Evolutionary conservation across 2,113 vertebrate species (phyloP).

Genomic region (crab-eating macaque (Macaca fascicularis)): DNA sequence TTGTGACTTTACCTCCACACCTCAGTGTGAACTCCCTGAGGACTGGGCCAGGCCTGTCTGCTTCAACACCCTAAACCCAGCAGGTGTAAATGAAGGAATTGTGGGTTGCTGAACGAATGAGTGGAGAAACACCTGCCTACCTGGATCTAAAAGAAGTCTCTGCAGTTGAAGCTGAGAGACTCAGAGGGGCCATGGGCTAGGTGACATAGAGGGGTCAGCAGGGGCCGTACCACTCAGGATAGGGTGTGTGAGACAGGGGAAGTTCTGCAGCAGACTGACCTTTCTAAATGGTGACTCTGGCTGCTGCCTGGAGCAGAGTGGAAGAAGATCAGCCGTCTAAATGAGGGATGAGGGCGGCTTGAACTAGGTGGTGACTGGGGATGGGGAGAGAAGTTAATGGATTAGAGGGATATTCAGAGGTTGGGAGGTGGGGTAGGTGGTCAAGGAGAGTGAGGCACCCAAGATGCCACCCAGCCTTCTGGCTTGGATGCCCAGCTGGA

Average conservation of each 20-base stretch:
- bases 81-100: background rate
- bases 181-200: background rate
- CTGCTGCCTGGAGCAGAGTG: background rate
- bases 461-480: background rate
- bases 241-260: background rate
- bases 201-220: background rate
- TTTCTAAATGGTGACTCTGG: background rate
- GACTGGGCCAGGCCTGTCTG: background rate
- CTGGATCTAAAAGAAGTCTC: background rate
- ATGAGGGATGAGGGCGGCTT: background rate
- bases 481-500: background rate
- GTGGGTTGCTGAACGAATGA: background rate
- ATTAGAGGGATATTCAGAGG: background rate
- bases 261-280: background rate
- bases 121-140: background rate
- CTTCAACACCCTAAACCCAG: background rate
- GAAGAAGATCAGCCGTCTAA: background rate
- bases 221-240: background rate
- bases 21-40: background rate
- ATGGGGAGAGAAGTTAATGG: background rate
- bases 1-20: background rate
- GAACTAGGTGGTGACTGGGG: background rate
- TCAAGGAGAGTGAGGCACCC: background rate
- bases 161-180: background rate
- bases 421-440: background rate